Conservation (phyloP, 2,797 vertebrate genomes). For the Melopsittacus undulatus region DNA sequence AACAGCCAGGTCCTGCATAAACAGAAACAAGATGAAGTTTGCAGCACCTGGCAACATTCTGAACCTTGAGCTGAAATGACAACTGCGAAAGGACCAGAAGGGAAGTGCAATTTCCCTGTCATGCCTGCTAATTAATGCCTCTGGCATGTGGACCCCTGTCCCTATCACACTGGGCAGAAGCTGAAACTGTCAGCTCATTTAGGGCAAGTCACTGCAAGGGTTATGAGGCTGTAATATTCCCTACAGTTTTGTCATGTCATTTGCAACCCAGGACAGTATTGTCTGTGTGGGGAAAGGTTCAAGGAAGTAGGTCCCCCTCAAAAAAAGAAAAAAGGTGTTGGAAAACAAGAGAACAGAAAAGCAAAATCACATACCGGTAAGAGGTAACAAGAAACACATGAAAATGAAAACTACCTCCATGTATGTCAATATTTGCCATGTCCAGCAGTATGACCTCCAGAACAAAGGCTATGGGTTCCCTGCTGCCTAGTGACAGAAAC, state of each 20-base stretch:
- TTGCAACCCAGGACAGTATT: background rate
- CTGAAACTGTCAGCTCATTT: background rate
- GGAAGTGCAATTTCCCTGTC: background rate
- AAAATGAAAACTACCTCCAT: constrained; percentile 51
- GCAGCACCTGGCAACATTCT: background rate
- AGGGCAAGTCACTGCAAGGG: background rate
- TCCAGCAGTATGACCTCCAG: constrained; percentile 47
- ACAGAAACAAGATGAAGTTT: background rate
- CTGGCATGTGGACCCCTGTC: background rate
- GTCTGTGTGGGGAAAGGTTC: background rate
- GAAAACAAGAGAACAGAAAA: constrained; percentile 17
- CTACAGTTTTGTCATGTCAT: background rate
- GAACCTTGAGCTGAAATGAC: background rate
- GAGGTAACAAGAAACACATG: constrained; percentile 67
- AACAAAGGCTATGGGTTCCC: constrained; percentile 60
- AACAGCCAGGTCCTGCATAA: background rate
- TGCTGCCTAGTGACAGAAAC: constrained; percentile 64
- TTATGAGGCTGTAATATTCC: background rate
- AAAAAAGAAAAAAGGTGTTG: background rate
- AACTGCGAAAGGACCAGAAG: background rate
- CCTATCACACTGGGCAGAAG: background rate
- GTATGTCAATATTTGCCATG: constrained; percentile 71
- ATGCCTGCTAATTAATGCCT: background rate
- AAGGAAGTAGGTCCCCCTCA: background rate
- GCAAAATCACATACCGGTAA: background rate